Base-by-base conservation (phyloP, 2,113 vertebrate species). In the Caranx ignobilis region DNA sequence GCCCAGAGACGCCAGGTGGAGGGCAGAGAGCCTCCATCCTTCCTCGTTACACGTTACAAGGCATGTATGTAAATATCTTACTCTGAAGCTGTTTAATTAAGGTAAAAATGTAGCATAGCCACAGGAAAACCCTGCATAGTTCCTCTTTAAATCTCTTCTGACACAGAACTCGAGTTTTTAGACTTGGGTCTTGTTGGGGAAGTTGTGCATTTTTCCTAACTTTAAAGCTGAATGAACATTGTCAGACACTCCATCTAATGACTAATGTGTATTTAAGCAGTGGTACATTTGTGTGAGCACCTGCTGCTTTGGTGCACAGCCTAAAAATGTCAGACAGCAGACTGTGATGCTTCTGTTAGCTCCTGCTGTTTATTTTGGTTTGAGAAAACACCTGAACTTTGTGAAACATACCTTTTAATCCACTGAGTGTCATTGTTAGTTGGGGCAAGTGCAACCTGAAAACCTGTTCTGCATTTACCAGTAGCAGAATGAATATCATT, bases 331-430 rank as follows among this genome's bases (percentile, higher is more conserved):
- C 39, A 41, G 39, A 41, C 39, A 41, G 39, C 39, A 41, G 11
- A 41, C 39, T 41, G 39, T 41, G 39, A 9, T 41, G 39, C 39
- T 41, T 41, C 39, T 41, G 39, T 41, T 26, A 26, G 39, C 39
- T 41, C 11, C 6, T 41, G 39, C 39, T 41, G 39, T 70, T 78
- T 37, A 57, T 19, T 61, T 66, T 37, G 41, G 5, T 19, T 65
- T 64, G 45, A 74, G 64, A 80, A 60, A 41, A 34, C 60, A 62
- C 47, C 6, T 39, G 8, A 45, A 66, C 26, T 37, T 61, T 76
- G 71, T 54, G 47, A 84, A 62, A 56, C 50, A 71, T 61, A 16
- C n/a, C 32, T 66, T 70, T 71, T 75, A 60, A 59, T 59, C 37
- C 35, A 70, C 47, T 41, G 8, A 78, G 18, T 63, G 50, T 13